These are phyloP conservation scores for Malurus elegans DNA, from an alignment of 2,113 vertebrate genomes.

Conservation along the genomic window DNA sequence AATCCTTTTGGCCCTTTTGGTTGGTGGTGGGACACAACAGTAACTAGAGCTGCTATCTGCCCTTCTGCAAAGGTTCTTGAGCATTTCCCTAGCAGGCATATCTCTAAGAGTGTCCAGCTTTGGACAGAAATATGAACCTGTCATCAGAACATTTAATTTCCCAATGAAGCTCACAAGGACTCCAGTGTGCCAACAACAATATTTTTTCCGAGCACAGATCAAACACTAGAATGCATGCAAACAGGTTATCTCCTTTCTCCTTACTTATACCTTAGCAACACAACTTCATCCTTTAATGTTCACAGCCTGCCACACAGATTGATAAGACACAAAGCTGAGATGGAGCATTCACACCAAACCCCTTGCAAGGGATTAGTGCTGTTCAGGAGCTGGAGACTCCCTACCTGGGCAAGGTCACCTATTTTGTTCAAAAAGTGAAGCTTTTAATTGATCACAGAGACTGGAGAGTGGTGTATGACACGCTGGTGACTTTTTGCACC, in stretches of 20 bases:
- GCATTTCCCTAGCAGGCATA: background rate
- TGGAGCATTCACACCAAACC: accelerated
- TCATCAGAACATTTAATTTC: background rate
- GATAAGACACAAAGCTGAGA: background rate
- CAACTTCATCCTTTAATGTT: background rate
- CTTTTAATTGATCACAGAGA: background rate
- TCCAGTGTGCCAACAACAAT: background rate
- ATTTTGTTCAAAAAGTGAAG: background rate
- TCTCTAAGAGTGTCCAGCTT: background rate
- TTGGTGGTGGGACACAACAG: background rate
- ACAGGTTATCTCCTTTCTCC: background rate
- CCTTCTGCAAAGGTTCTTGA: background rate
- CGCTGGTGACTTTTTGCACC: accelerated
- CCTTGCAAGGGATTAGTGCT: background rate
- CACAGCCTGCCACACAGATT: background rate
- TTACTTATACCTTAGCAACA: background rate
- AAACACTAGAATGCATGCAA: background rate
- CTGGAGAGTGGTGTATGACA: background rate
- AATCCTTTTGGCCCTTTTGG: background rate
- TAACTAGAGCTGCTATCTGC: background rate
- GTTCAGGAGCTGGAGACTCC: background rate
- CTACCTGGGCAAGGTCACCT: background rate
- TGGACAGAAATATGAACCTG: background rate
- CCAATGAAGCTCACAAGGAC: background rate
- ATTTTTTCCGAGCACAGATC: background rate